These are phyloP conservation scores for Mimumesa dahlbomi DNA, from an alignment of 2,888 invertebrate genomes.

Conservation along the genomic window DNA sequence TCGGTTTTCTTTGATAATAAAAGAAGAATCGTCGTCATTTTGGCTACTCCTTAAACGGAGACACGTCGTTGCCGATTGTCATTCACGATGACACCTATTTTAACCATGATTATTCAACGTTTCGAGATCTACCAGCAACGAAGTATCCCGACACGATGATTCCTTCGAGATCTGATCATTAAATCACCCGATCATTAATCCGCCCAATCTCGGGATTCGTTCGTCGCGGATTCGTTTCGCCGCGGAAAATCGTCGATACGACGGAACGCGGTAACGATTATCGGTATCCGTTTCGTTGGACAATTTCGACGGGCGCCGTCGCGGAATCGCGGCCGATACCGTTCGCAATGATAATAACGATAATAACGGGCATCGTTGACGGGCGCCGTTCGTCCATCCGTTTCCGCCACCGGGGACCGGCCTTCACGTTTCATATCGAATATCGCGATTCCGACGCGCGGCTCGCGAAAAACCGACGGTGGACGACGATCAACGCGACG, in stretches of 20 bases:
- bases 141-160: too few relatives aligned
- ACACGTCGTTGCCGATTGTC: too few relatives aligned
- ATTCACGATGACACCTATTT: too few relatives aligned
- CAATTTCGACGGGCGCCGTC: not conserved
- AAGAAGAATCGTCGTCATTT: too few relatives aligned
- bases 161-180: too few relatives aligned
- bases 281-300: not conserved
- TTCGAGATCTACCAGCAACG: too few relatives aligned
- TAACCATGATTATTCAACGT: too few relatives aligned
- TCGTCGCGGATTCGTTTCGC: not conserved
- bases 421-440: conserved; percentile 8
- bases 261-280: not conserved
- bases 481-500: not conserved
- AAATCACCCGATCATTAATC: too few relatives aligned
- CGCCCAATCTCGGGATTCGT: too few relatives aligned
- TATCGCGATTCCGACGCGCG: conserved; percentile 8
- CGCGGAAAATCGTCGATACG: not conserved
- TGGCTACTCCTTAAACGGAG: too few relatives aligned
- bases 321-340: conserved; percentile 1
- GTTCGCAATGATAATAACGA: not conserved
- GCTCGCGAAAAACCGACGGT: not conserved
- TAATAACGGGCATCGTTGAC: not conserved
- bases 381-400: conserved; percentile 2
- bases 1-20: too few relatives aligned
- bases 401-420: conserved; percentile 10